Percentiles rank a stretch among this genome's conserved stretches.
These are phyloP conservation scores for Calephelis perditalis DNA, from an alignment of 2,888 invertebrate species.

Conservation along the genomic window DNA sequence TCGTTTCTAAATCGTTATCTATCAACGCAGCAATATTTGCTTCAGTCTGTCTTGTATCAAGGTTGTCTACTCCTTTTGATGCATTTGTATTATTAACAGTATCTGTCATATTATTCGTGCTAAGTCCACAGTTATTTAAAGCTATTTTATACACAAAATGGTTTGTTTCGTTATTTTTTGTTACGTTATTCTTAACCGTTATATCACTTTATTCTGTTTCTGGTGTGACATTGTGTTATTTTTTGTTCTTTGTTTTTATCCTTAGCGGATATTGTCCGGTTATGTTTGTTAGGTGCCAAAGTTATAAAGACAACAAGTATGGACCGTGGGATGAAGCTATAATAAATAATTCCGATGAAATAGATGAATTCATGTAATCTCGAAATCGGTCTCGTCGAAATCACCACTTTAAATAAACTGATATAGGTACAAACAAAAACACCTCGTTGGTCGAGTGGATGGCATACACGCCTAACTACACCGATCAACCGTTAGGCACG, in stretches of 20 bases:
- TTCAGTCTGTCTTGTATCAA: constrained; percentile 95
- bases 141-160: constrained; percentile 77
- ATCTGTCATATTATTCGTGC: constrained; percentile 91
- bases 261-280: constrained; percentile 86
- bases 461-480: too few relatives aligned
- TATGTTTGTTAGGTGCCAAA: constrained; percentile 86
- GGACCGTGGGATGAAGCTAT: constrained; percentile 99
- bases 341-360: constrained; percentile 80
- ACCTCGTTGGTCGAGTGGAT: too few relatives aligned
- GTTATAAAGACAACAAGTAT: constrained; percentile 93
- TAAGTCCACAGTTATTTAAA: constrained; percentile 89
- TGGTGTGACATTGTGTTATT: constrained; percentile 77
- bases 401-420: too few relatives aligned
- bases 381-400: too few relatives aligned
- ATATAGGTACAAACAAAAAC: too few relatives aligned
- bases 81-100: constrained; percentile 94
- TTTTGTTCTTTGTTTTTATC: constrained; percentile 78
- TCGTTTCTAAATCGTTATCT: constrained; percentile 94
- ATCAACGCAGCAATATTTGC: constrained; percentile 97
- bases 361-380: constrained; percentile 51
- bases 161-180: constrained; percentile 69
- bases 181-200: constrained; percentile 71
- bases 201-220: constrained; percentile 77
- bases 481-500: too few relatives aligned
- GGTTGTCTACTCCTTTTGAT: constrained; percentile 90